Evolutionary conservation across 2,797 vertebrate species (phyloP), one percentile per base, ranked within the genome.

Genomic region (Salarias fasciatus): DNA sequence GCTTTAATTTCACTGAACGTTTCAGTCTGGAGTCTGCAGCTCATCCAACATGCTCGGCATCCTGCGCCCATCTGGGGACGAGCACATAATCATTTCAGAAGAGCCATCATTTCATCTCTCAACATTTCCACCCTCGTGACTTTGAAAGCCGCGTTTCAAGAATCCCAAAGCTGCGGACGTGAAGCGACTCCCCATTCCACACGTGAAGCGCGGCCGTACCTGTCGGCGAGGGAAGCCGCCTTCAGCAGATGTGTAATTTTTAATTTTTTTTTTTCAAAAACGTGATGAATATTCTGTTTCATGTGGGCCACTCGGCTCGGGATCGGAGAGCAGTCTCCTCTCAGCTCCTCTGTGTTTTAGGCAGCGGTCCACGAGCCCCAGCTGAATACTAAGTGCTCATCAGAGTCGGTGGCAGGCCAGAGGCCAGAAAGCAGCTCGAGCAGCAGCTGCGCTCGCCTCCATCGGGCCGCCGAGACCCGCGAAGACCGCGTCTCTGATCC

Each of bases 331-430:
- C 53, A 46, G 43, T 42, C 44, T 75, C 48, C 48, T 65, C 63
- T 55, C 65, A 45, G 48, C 52, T 67, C 37, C 63, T 76, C 38
- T 70, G 67, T 64, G 60, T 58, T 63, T 63, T 49, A 35, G 58
- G 75, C 79, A 77, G 51, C 33, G 33, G 51, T 75, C 69, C 62
- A 69, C 14, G 12, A 78, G 58, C 68, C 65, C 63, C 61, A 41
- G 69, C 63, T 76, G 80, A 86, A 84, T 81, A 71, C 79, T 80
- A 83, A 87, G 68, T 53, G 76, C 59, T 79, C 29, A 66, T 65
- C 69, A 74, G 69, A 72, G 56, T 35, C 11, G 11, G 41, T 57
- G 53, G 64, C 63, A 46, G 73, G 77, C 72, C 59, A 80, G 58
- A 56, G 53, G 82, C 77, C 86, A 78, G 56, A 58, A 75, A 67